phyloP scores from a whole-genome alignment of 2,113 vertebrate species.

The Lasiurus cinereus region DNA sequence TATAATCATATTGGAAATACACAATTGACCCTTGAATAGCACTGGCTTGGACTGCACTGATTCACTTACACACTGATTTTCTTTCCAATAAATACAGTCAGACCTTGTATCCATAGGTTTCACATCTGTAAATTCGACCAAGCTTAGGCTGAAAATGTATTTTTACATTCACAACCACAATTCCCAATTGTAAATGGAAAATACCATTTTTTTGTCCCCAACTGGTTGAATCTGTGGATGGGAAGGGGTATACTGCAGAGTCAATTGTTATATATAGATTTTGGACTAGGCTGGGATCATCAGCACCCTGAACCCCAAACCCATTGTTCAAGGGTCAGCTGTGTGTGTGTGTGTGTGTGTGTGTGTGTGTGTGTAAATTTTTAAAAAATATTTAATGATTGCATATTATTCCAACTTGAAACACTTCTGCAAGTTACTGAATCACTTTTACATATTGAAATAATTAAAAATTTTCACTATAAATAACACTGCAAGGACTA shows the following conservation, averaged over 20 bases:
- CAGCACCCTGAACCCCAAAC: background rate
- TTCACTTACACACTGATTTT: background rate
- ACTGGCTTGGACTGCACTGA: background rate
- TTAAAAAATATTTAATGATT: background rate
- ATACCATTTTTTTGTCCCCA: background rate
- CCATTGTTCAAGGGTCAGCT: background rate
- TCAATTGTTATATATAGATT: background rate
- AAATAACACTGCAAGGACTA: background rate
- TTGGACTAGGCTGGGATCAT: background rate
- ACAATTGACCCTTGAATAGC: background rate
- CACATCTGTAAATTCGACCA: background rate
- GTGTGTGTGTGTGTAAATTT: background rate
- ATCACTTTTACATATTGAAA: constrained; percentile 32
- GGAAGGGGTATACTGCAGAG: background rate
- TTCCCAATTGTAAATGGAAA: background rate
- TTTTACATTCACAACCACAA: background rate
- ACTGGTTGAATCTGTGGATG: background rate
- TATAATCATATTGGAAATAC: background rate
- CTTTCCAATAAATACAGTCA: background rate
- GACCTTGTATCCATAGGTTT: background rate
- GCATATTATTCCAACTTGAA: background rate
- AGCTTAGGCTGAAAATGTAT: background rate
- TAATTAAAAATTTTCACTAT: background rate
- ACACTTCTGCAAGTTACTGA: background rate
- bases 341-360: background rate